Evolutionary conservation across 2,113 vertebrate species (phyloP), one percentile per base, ranked within the genome.

Genomic region (Sporophila hypoxantha): DNA sequence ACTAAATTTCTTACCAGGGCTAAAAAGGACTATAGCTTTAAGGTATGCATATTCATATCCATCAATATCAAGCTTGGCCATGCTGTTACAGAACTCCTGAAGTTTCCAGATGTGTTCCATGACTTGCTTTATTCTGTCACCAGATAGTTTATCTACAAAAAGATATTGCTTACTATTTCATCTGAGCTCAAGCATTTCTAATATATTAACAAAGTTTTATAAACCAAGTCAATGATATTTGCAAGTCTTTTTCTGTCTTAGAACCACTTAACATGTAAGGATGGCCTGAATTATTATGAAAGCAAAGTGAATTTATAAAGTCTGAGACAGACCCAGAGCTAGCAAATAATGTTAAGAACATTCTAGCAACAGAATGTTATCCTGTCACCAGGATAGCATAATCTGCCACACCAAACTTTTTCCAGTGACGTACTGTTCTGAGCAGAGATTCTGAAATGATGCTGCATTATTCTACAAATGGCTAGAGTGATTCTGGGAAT

Each of bases 51-150:
- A 99, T 96, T 99, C 99, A 49, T 99, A 99, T 96, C 98, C 98
- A 87, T 99, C 99, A 5, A 98, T 98, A 94, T 99, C 99, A 96
- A 99, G 95, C 91, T 97, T 98, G 15, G 98, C 97, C 99, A 99
- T 99, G 95, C 98, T 99, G 97, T 99, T 99, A 91, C 99, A 99
- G 96, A 99, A 99, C 95, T 99, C 99, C 94, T 99, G 99, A 71
- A 99, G 98, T 96, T 99, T 99, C 99, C 99, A 99, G 94, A 99
- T 99, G 91, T 99, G 99, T 92, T 99, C 99, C 99, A 99, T 99
- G 88, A 99, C 99, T 96, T 98, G 98, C 93, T 99, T 99, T 94
- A 99, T 98, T 89, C 99, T 97, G 76, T 99, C 99, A 27, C 98
- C 98, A 16, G 99, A 99, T 80, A 99, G 97, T 95, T 99, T 99